phyloP scores from a whole-genome alignment of 2,888 invertebrate species.

The Desoria tigrina region DNA sequence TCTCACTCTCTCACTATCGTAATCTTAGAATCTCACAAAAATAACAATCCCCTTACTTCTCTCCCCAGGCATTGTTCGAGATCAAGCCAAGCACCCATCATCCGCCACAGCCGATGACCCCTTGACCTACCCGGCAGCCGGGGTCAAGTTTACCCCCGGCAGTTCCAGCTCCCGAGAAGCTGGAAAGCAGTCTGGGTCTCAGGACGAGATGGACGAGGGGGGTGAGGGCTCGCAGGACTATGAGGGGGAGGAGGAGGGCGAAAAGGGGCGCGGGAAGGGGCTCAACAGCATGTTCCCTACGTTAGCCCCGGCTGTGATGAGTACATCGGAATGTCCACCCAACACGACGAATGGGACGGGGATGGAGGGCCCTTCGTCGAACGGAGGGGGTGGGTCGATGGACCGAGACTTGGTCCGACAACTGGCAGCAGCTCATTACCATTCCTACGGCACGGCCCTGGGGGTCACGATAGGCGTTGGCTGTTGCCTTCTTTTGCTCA shows the following conservation, averaged over 20 bases:
- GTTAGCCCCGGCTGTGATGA: constrained; percentile 49
- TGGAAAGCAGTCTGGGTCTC: neutral
- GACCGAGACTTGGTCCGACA: constrained; percentile 57
- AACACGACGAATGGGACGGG: constrained; percentile 48
- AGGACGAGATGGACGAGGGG: neutral
- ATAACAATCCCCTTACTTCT: too few relatives aligned
- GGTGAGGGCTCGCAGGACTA: neutral
- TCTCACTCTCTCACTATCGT: too few relatives aligned
- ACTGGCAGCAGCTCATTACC: constrained; percentile 70
- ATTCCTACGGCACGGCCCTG: constrained; percentile 83
- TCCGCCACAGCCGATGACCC: constrained; percentile 38
- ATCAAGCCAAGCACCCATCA: constrained; percentile 39
- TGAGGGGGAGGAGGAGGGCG: constrained; percentile 4
- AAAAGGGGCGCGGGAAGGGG: neutral
- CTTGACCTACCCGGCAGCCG: constrained; percentile 42
- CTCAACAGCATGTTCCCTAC: constrained; percentile 40
- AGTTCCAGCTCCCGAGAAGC: constrained; percentile 5
- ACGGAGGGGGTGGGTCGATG: constrained; percentile 33
- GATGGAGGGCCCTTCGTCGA: constrained; percentile 24
- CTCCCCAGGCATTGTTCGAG: constrained; percentile 39
- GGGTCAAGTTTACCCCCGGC: constrained; percentile 1
- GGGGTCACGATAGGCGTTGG: constrained; percentile 89
- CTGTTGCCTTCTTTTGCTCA: constrained; percentile 53
- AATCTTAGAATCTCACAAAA: too few relatives aligned
- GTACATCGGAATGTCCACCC: constrained; percentile 53